Evolutionary conservation across 1,140 invertebrate species (phyloP).

Genomic region (Drosophila teissieri): DNA sequence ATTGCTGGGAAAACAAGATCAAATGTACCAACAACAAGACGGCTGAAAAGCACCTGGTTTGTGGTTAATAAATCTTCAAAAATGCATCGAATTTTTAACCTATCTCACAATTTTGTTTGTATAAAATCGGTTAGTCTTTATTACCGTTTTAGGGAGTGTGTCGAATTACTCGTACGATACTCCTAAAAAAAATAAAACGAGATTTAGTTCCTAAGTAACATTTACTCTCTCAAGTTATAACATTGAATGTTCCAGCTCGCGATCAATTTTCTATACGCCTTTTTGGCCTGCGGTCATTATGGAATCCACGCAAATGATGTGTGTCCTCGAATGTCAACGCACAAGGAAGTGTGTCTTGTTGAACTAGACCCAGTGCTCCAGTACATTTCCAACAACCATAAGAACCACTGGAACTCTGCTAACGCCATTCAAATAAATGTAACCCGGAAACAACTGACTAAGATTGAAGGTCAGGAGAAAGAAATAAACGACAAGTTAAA

Average conservation of each 20-base stretch:
- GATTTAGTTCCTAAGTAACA: not conserved
- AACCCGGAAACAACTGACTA: not conserved
- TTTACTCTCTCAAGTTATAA: not conserved
- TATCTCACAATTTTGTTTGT: too few species aligned
- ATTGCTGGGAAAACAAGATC: constrained; percentile 8
- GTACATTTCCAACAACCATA: not conserved
- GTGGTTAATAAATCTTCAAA: too few species aligned
- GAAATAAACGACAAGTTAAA: not conserved
- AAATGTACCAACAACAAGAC: not conserved
- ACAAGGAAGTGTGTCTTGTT: not conserved
- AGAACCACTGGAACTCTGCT: not conserved
- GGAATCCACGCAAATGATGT: not conserved
- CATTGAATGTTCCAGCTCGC: not conserved
- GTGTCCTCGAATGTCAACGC: not conserved
- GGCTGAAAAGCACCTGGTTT: too few species aligned
- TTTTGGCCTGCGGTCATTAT: not conserved
- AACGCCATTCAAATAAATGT: not conserved
- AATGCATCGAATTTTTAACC: too few species aligned
- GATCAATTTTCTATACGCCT: not conserved
- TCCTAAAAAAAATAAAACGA: not conserved
- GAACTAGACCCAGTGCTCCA: constrained; percentile 3
- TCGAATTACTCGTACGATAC: not conserved
- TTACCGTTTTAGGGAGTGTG: not conserved
- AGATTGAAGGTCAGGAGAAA: not conserved
- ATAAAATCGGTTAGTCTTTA: not conserved